Base-by-base conservation (phyloP, 2,113 vertebrate species). In the Oncorhynchus clarkii region DNA sequence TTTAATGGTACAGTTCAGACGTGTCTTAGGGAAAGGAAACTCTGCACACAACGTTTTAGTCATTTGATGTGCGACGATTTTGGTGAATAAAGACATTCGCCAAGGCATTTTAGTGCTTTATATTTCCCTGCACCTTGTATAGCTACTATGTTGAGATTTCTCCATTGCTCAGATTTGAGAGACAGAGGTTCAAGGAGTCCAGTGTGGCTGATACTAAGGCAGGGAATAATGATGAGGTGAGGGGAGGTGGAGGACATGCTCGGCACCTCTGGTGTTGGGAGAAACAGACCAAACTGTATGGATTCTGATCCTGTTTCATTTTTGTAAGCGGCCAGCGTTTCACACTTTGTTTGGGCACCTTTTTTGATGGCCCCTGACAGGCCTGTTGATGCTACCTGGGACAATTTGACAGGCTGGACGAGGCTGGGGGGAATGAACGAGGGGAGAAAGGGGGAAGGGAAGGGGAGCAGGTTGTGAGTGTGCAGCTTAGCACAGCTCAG, bases 331-430 rank as follows among this genome's bases (percentile, higher is more conserved):
- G 78, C 82, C 82, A 72, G 76, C 85, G 86, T 88, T 88, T 87
- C 84, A 85, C 65, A 70, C 75, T 87, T 90, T 89, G 89, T 93
- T 90, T 91, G 92, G 92, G 90, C 92, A 93, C 92, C 93, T 94
- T 92, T 92, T 91, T 87, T 95, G 95, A 95, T 95, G 91, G 73
- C 82, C 88, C 74, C 88, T 83, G 93, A 94, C 95, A 95, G 93
- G 87, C 87, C 88, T 89, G 90, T 90, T 94, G 93, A 95, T 91
- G 91, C 94, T 66, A 92, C 89, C 95, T 81, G 93, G 91, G 92
- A 91, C 94, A 89, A 91, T 88, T 94, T 96, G 95, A 95, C 93
- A 94, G 94, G 91, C 89, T 84, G 92, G 91, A 85, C 90, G 39
- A 45, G 39, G 39, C 39, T 45, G 39, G 39, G 39, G 39, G 39